These are phyloP conservation scores for Ctenosaura bakeri DNA, from an alignment of 2,797 vertebrate species.

Conservation along the genomic window DNA sequence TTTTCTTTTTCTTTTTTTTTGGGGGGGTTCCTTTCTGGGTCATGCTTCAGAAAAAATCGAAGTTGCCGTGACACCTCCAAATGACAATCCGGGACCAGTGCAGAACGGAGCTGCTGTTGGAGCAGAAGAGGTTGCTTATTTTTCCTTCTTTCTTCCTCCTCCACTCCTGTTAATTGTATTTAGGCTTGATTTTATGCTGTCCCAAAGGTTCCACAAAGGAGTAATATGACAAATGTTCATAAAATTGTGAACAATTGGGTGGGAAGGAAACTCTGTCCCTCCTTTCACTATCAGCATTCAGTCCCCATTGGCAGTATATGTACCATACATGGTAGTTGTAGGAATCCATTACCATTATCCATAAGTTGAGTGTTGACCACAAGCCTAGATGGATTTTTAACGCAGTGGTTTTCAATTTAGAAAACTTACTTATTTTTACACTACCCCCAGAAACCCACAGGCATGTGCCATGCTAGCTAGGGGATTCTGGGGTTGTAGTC, in stretches of 20 bases:
- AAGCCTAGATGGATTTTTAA: background rate
- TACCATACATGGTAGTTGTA: background rate
- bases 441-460: no score
- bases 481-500: background rate
- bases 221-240: background rate
- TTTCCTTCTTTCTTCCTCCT: background rate
- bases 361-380: background rate
- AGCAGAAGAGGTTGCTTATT: constrained; percentile 81
- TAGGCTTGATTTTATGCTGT: constrained; percentile 25
- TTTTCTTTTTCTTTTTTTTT: constrained; percentile 17
- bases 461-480: background rate
- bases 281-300: background rate
- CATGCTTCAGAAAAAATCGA: constrained; percentile 88
- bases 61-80: constrained; percentile 93
- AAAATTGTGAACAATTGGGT: background rate
- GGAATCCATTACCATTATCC: background rate
- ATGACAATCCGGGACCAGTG: constrained; percentile 78
- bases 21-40: constrained; percentile 42
- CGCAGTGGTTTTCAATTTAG: background rate
- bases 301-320: background rate
- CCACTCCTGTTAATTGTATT: constrained; percentile 9
- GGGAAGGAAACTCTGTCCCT: background rate
- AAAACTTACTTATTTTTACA: no score
- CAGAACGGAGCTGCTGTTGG: constrained; percentile 92
- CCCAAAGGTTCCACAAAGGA: background rate